Conservation (phyloP, 53 echinoderm and acorn worm genomes). For the Patiria pectinifera region DNA sequence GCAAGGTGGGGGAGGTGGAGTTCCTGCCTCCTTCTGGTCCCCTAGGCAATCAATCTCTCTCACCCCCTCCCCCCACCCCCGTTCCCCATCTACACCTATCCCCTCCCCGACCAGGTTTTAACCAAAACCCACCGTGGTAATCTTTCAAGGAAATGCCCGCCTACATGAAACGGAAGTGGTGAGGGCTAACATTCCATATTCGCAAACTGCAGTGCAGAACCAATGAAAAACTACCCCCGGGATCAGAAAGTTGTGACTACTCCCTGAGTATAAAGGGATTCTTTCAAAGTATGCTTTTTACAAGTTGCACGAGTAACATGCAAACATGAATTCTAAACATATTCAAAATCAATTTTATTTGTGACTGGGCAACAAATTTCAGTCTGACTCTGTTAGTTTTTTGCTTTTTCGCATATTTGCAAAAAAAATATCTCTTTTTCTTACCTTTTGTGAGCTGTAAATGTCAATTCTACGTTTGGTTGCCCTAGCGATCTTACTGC, state of each 20-base stretch:
- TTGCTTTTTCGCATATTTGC: too few species aligned
- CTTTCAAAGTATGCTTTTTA: background rate
- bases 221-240: background rate
- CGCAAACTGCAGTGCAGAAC: too few species aligned
- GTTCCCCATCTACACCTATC: too few species aligned
- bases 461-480: slow-evolving; percentile 67
- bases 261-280: background rate
- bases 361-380: too few species aligned
- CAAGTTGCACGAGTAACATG: too few species aligned
- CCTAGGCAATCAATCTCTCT: background rate
- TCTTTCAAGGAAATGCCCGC: background rate
- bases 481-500: slow-evolving; percentile 70
- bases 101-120: too few species aligned
- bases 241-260: background rate
- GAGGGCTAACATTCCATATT: background rate
- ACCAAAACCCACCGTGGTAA: background rate
- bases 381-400: too few species aligned
- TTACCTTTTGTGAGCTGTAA: slow-evolving; percentile 84
- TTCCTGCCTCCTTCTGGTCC: background rate
- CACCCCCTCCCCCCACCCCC: too few species aligned
- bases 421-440: background rate
- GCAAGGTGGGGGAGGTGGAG: background rate
- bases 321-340: too few species aligned
- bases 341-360: too few species aligned
- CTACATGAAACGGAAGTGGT: background rate